Percentiles rank a stretch among this genome's conserved stretches.
Conservation (phyloP, 2,797 vertebrate species). For the Pangasius djambal region DNA sequence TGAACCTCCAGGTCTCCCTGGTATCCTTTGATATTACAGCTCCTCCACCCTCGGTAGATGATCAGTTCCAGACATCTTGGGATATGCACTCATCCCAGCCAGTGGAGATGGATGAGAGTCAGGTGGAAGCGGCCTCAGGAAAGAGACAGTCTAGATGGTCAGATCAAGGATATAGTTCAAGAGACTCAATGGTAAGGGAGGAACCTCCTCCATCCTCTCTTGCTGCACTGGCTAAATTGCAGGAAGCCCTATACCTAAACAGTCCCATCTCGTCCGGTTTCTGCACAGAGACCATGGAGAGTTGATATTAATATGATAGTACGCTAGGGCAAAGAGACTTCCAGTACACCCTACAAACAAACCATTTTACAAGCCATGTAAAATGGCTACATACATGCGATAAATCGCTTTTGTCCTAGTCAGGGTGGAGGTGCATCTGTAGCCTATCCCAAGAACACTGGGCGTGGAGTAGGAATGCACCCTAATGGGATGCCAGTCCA, state of each 20-base stretch:
- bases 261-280: conserved; percentile 43
- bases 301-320: conserved; percentile 9
- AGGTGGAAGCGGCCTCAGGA: conserved; percentile 57
- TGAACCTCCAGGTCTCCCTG: conserved; percentile 34
- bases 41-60: conserved; percentile 21
- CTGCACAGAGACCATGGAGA: conserved; percentile 44
- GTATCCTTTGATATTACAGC: conserved; percentile 33
- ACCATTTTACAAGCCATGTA: background rate
- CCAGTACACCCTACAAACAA: background rate
- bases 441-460: background rate
- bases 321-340: background rate
- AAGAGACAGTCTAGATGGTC: conserved; percentile 82
- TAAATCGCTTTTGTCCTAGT: background rate
- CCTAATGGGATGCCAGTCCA: background rate
- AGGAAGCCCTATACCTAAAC: conserved; percentile 69
- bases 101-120: conserved; percentile 62
- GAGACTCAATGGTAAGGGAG: conserved; percentile 61
- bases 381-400: no score
- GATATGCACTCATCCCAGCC: conserved; percentile 38
- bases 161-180: conserved; percentile 91
- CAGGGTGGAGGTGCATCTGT: background rate
- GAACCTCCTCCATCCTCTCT: conserved; percentile 65
- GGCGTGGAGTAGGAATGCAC: background rate
- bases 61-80: conserved; percentile 24
- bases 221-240: conserved; percentile 75